phyloP scores from a whole-genome alignment of 2,888 invertebrate species.

The Drosophila limbata region DNA sequence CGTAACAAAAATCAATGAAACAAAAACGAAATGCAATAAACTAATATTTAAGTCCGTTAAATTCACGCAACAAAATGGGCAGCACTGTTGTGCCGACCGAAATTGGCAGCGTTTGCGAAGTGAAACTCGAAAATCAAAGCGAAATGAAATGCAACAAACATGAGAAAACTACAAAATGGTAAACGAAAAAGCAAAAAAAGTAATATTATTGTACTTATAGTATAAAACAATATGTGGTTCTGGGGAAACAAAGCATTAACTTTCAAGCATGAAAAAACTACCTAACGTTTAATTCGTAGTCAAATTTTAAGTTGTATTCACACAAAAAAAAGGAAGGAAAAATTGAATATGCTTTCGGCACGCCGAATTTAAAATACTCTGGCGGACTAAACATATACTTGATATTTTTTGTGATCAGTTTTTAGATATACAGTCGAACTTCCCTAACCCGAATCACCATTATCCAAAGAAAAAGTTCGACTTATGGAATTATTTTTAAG shows the following conservation, averaged over 20 bases:
- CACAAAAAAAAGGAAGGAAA: background rate
- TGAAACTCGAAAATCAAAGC: slow-evolving; percentile 58
- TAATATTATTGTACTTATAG: slow-evolving; percentile 16
- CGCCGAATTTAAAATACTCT: slow-evolving; percentile 36
- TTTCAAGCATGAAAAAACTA: slow-evolving; percentile 47
- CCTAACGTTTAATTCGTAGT: slow-evolving; percentile 9
- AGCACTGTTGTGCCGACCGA: slow-evolving; percentile 27
- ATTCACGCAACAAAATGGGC: slow-evolving; percentile 33
- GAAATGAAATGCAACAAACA: slow-evolving; percentile 37
- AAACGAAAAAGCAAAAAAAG: slow-evolving; percentile 27
- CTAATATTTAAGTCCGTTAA: slow-evolving; percentile 56
- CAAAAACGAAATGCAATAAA: slow-evolving; percentile 53
- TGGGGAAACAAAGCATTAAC: slow-evolving; percentile 77
- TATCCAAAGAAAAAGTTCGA: no score
- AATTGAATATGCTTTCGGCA: slow-evolving; percentile 11
- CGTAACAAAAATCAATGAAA: slow-evolving; percentile 13
- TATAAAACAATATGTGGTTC: slow-evolving; percentile 60
- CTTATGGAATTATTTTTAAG: no score
- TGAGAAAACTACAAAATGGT: slow-evolving; percentile 30
- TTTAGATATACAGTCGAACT: no score
- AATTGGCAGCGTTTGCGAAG: slow-evolving; percentile 24
- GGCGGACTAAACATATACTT: slow-evolving; percentile 8
- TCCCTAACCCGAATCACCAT: no score
- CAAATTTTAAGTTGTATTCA: slow-evolving; percentile 17
- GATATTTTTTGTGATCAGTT: no score